Evolutionary conservation across 2,113 vertebrate genomes (phyloP).

Genomic region (Spermophilus dauricus): DNA sequence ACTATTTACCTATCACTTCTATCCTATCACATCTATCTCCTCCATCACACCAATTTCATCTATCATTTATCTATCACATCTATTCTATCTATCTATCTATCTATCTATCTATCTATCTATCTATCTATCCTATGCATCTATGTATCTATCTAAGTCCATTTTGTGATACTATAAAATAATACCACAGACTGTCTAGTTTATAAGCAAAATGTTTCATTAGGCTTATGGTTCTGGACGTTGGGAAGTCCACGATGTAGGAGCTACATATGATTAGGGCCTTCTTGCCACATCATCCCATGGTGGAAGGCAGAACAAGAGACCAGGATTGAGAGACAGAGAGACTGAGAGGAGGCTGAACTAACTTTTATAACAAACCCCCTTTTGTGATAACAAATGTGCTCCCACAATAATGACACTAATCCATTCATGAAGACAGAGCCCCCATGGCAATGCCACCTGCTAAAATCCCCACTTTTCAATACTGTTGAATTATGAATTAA

Average conservation of each 20-base stretch:
- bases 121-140: no score
- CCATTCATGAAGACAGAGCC: background rate
- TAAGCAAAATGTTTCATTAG: background rate
- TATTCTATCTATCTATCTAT: no score
- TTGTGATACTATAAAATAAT: background rate
- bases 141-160: no score
- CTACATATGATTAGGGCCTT: no score
- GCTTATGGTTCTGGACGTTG: background rate
- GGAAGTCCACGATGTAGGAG: no score
- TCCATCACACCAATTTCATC: no score
- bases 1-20: background rate
- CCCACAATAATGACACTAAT: no score
- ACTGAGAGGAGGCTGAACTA: background rate
- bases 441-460: background rate
- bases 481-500: background rate
- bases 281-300: background rate
- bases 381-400: background rate
- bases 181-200: background rate
- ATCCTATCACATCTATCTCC: no score
- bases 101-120: background rate
- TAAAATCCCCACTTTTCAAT: background rate
- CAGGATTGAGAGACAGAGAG: background rate
- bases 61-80: no score
- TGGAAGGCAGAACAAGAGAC: background rate
- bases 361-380: background rate